A percentile compares a stretch with the other conserved stretches of the same genome.
Conservation (phyloP, 2,797 vertebrate species). For the Protonibea diacanthus region DNA sequence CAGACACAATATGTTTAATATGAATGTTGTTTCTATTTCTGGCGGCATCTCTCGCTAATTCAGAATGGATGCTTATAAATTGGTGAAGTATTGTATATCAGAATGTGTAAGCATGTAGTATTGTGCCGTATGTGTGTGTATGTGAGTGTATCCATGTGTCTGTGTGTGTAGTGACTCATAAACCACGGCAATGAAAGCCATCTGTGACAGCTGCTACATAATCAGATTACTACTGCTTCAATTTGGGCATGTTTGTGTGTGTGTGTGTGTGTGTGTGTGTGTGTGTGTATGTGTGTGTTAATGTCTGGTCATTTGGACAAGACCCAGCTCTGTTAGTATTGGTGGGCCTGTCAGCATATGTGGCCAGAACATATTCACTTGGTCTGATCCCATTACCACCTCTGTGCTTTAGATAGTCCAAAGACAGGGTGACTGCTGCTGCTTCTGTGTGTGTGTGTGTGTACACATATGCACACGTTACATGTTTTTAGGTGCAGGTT, state of each 20-base stretch:
- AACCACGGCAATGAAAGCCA: conserved; percentile 71
- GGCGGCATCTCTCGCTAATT: neutral
- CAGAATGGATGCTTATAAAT: neutral
- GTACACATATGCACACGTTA: conserved; percentile 3
- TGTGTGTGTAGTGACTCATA: conserved; percentile 68
- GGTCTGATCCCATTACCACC: conserved; percentile 48
- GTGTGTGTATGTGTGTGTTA: conserved; percentile 29
- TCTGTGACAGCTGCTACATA: conserved; percentile 83
- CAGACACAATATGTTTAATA: neutral
- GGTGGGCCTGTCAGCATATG: conserved; percentile 45
- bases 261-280: conserved; percentile 24
- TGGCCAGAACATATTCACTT: conserved; percentile 49
- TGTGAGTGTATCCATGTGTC: conserved; percentile 30
- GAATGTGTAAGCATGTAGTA: neutral
- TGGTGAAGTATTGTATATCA: neutral
- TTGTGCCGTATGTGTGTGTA: conserved; percentile 24
- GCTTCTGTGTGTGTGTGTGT: conserved; percentile 1
- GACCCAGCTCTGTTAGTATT: conserved; percentile 40
- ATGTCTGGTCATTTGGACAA: conserved; percentile 57
- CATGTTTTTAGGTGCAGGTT: conserved; percentile 57
- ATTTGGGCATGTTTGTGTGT: conserved; percentile 61
- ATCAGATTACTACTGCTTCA: conserved; percentile 84
- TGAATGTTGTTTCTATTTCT: neutral
- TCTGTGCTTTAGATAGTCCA: conserved; percentile 35
- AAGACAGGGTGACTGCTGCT: conserved; percentile 43